Base-by-base conservation (phyloP, 2,888 invertebrate genomes). In the Copidosoma aretas region DNA sequence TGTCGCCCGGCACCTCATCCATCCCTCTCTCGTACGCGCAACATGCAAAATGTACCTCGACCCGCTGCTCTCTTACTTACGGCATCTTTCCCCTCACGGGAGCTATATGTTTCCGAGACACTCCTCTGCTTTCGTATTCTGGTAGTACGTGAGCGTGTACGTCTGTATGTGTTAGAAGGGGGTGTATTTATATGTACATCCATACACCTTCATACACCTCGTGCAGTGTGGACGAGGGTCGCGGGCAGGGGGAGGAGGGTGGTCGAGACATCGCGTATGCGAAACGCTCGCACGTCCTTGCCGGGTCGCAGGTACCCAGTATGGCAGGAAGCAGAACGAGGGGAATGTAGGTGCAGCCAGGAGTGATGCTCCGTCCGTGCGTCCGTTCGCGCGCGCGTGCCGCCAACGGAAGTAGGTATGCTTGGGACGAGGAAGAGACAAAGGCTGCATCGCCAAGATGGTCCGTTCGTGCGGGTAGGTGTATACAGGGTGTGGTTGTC, bases 81-180 rank as follows among this genome's bases (percentile, higher is more conserved):
- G 32, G 32, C 32, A 32, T 32, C 32, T 32, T 32, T 19, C 52
- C 19, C 10, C 24, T 14, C 61, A n/a, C 10, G 59, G 43, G 60
- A 43, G 54, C 41, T 41, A 56, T 68, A 57, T 41, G 64, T 64
- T 60, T 60, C 60, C 59, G 17, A 19, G 24, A 52, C 59, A 41
- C 62, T 51, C 62, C 17, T 19, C 66, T 70, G 63, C 57, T 70
- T 70, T 67, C 52, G 66, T 70, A 70, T 70, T 70, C 70, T 56
- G 25, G 54, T 49, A 24, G 12, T 46, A 46, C 43, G 8, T 17
- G 43, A 32, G 8, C 17, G 43, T 8, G 43, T 12, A 12, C 1
- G 4, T 8, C 32, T 32, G 32, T 32, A n/a, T n/a, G n/a, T n/a
- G n/a, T n/a, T n/a, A n/a, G n/a, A n/a, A n/a, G n/a, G n/a, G 32